Conservation (phyloP, 2,888 invertebrate genomes). For the Uloborus plumipes region DNA sequence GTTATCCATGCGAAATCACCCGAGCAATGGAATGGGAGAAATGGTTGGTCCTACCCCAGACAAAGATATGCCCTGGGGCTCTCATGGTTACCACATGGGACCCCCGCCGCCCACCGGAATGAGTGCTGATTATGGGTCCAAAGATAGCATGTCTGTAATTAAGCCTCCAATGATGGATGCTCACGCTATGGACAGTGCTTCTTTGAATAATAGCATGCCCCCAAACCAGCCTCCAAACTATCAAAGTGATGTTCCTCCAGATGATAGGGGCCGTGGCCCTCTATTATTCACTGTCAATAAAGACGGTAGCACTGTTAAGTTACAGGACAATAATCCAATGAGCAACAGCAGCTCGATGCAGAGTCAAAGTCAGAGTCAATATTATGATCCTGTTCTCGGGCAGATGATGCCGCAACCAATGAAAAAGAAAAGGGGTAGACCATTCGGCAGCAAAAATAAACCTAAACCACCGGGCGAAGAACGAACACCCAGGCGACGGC, state of each 20-base stretch:
- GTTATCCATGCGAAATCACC: slow-evolving; percentile 52
- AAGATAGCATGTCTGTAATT: slow-evolving; percentile 59
- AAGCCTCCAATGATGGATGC: slow-evolving; percentile 61
- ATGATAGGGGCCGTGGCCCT: slow-evolving; percentile 53
- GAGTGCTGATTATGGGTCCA: slow-evolving; percentile 41
- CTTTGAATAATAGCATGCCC: slow-evolving; percentile 39
- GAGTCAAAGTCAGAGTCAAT: slow-evolving; percentile 24
- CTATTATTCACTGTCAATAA: slow-evolving; percentile 61
- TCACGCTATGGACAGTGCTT: slow-evolving; percentile 47
- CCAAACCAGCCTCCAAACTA: slow-evolving; percentile 43
- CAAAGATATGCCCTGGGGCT: slow-evolving; percentile 53
- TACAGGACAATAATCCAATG: slow-evolving; percentile 41
- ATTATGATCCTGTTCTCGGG: slow-evolving; percentile 55
- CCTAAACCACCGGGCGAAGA: slow-evolving; percentile 65
- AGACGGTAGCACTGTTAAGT: slow-evolving; percentile 54
- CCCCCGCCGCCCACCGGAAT: slow-evolving; percentile 44
- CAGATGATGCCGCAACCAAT: slow-evolving; percentile 58
- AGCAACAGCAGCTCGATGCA: slow-evolving; percentile 12
- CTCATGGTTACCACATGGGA: slow-evolving; percentile 59
- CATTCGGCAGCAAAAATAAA: slow-evolving; percentile 68
- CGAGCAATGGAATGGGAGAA: slow-evolving; percentile 52
- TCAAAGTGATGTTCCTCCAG: slow-evolving; percentile 49
- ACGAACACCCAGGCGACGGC: slow-evolving; percentile 36
- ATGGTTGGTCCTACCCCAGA: slow-evolving; percentile 30
- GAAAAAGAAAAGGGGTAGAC: slow-evolving; percentile 67